A percentile compares a stretch with the other conserved stretches of the same genome.
Evolutionary conservation across 2,797 vertebrate species (phyloP).

Genomic region (Chloroceryle inda): DNA sequence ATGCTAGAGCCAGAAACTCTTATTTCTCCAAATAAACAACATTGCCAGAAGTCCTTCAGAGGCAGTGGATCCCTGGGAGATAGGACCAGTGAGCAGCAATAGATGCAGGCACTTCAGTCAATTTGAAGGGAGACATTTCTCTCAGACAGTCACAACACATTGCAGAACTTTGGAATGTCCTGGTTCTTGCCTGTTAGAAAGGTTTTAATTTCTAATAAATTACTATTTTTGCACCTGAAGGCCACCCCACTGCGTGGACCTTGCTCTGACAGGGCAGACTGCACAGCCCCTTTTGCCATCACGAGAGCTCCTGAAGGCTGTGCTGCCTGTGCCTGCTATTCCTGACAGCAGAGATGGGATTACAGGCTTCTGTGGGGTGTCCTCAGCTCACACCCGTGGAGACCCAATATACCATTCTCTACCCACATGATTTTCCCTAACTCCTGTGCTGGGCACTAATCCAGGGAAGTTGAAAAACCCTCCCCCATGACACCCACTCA

Average conservation of each 20-base stretch:
- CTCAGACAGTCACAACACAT: rapidly evolving
- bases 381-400: conserved; percentile 42
- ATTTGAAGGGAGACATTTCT: not conserved
- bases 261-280: not conserved
- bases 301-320: not conserved
- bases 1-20: not conserved
- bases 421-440: not conserved
- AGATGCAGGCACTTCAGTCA: not conserved
- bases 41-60: not conserved
- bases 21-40: not conserved
- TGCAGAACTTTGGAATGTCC: not conserved
- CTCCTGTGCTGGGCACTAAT: not conserved
- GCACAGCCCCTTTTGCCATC: not conserved
- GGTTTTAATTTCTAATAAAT: not conserved
- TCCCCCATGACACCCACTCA: conserved; percentile 21
- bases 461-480: conserved; percentile 31
- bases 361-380: conserved; percentile 13
- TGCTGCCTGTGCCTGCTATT: not conserved
- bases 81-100: not conserved
- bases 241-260: not conserved
- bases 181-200: not conserved
- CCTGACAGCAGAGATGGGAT: conserved; percentile 10
- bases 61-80: not conserved
- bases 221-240: not conserved
- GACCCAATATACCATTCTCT: not conserved